Evolutionary conservation across 2,113 vertebrate genomes (phyloP).

Genomic region (Rhipidura dahli): DNA sequence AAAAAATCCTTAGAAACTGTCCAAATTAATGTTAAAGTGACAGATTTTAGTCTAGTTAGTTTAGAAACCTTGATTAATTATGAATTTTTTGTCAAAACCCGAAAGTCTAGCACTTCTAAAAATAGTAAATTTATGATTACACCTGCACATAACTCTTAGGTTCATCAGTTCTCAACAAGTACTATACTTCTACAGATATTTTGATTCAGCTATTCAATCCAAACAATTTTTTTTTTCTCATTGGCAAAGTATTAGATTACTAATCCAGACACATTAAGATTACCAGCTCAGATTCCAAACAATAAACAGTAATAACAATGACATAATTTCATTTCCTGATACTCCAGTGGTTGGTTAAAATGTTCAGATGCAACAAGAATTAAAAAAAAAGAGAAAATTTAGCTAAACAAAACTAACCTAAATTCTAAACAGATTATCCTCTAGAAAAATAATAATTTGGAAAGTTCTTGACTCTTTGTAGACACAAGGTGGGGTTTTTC

Average conservation of each 20-base stretch:
- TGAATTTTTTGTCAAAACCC: conserved; percentile 9
- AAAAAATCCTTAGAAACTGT: not conserved
- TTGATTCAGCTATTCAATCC: not conserved
- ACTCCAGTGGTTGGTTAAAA: not conserved
- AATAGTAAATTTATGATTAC: not conserved
- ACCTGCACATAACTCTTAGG: not conserved
- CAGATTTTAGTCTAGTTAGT: conserved; percentile 30
- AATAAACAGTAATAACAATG: not conserved
- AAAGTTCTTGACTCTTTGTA: not conserved
- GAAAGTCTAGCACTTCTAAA: not conserved
- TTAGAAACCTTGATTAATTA: conserved; percentile 16
- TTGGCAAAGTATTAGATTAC: not conserved
- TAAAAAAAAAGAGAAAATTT: not conserved
- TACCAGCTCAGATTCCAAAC: not conserved
- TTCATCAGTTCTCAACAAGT: not conserved
- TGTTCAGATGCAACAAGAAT: not conserved
- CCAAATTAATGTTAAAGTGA: conserved; percentile 15
- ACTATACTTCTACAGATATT: not conserved
- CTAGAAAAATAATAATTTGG: not conserved
- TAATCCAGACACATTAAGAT: not conserved
- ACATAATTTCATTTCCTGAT: not conserved
- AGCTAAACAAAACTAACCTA: not conserved
- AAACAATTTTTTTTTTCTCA: not conserved
- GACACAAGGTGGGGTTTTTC: not conserved
- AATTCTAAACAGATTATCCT: not conserved